These are phyloP conservation scores for Genyomyrus donnyi DNA, from an alignment of 2,113 vertebrate species.

Conservation along the genomic window DNA sequence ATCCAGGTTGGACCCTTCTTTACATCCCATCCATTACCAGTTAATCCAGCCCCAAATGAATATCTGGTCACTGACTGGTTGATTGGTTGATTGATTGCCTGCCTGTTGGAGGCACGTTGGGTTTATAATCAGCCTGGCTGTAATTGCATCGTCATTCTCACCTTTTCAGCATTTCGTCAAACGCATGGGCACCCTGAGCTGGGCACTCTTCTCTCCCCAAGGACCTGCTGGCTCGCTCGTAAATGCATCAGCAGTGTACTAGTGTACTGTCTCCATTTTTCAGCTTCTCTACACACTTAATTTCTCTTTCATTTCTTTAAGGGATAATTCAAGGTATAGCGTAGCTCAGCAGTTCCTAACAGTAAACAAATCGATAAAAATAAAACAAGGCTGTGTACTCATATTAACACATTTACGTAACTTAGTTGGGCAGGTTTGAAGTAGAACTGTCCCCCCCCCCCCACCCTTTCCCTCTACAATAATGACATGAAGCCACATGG, in stretches of 20 bases:
- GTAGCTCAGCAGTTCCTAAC: not conserved
- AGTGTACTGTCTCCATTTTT: not conserved
- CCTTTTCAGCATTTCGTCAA: not conserved
- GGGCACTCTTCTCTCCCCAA: not conserved
- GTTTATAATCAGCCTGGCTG: not conserved
- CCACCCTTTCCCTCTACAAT: not conserved
- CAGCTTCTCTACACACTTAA: not conserved
- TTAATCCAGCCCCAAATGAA: not conserved
- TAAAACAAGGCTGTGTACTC: not conserved
- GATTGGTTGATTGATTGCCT: not conserved
- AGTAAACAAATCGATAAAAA: not conserved
- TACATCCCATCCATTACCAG: not conserved
- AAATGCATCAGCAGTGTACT: not conserved
- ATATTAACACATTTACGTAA: not conserved
- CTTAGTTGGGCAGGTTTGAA: not conserved
- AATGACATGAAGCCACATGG: not conserved
- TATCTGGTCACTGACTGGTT: not conserved
- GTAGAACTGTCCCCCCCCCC: not conserved
- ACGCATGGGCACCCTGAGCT: not conserved
- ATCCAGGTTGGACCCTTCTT: not conserved
- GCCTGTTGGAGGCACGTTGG: not conserved
- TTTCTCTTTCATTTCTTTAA: not conserved
- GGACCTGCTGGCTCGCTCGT: not conserved
- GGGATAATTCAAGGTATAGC: not conserved
- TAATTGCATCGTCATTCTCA: not conserved